Percentiles rank a stretch among this genome's conserved stretches.
Conservation (phyloP, 1,140 invertebrate species). For the Drosophila quadrilineata region DNA sequence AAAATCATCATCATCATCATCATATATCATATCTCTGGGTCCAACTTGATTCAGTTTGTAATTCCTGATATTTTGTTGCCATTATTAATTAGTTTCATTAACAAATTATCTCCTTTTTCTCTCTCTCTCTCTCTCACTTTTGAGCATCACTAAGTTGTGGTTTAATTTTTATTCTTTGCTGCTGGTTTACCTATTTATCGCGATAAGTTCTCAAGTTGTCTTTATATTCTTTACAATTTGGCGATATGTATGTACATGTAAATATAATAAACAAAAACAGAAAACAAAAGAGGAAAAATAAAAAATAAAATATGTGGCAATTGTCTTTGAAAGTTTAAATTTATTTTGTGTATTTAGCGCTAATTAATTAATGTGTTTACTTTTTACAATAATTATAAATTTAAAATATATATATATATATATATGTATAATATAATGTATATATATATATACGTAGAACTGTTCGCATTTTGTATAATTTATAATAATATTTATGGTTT, state of each 20-base stretch:
- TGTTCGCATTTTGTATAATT: conserved; percentile 35
- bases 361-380: conserved; percentile 68
- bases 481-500: conserved; percentile 44
- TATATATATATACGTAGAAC: conserved; percentile 24
- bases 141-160: no score
- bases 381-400: conserved; percentile 71
- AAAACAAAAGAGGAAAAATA: conserved; percentile 29
- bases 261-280: no score
- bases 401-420: conserved; percentile 49
- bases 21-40: no score
- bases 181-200: conserved; percentile 25
- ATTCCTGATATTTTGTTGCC: conserved; percentile 74
- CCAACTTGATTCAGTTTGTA: conserved; percentile 72
- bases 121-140: conserved; percentile 9
- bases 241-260: conserved; percentile 76
- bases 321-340: conserved; percentile 63
- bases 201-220: conserved; percentile 49
- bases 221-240: conserved; percentile 47
- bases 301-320: conserved; percentile 24
- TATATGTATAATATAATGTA: conserved; percentile 59
- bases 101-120: conserved; percentile 7
- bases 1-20: conserved; percentile 70
- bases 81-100: conserved; percentile 37
- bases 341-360: conserved; percentile 58
- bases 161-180: conserved; percentile 29